Percentiles rank a stretch among this genome's conserved stretches.
phyloP scores from a whole-genome alignment of 2,797 vertebrate species.

The Melopsittacus undulatus region DNA sequence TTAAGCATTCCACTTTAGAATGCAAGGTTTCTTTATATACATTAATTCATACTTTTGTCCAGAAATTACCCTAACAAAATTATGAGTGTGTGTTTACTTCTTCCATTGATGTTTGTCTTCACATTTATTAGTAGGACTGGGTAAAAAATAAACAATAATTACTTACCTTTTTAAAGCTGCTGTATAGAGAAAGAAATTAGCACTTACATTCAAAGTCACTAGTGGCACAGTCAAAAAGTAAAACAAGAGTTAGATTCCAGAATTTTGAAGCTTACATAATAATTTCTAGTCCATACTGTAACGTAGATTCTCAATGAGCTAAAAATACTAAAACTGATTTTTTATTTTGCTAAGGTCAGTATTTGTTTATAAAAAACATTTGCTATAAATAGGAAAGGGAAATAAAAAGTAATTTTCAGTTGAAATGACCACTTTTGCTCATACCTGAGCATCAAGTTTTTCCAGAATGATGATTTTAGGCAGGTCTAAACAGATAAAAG shows the following conservation, averaged over 20 bases:
- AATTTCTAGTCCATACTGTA: not conserved
- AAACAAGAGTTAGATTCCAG: not conserved
- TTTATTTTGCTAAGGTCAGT: not conserved
- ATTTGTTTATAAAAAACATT: not conserved
- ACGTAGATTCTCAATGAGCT: not conserved
- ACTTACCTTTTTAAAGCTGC: not conserved
- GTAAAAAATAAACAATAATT: not conserved
- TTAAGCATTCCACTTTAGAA: not conserved
- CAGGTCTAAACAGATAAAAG: not conserved
- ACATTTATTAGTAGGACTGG: not conserved
- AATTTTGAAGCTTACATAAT: not conserved
- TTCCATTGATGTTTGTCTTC: not conserved
- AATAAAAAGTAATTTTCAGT: not conserved
- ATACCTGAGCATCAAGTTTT: not conserved
- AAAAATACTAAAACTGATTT: not conserved
- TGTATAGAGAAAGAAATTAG: not conserved
- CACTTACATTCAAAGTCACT: not conserved
- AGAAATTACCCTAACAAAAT: slow-evolving; percentile 21
- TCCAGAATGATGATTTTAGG: not conserved
- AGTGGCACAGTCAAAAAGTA: not conserved
- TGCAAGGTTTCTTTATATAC: not conserved
- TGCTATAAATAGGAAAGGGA: not conserved
- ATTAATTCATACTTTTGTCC: slow-evolving; percentile 15
- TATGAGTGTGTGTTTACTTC: not conserved
- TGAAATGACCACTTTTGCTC: not conserved